phyloP scores from a whole-genome alignment of 1,140 invertebrate species.

The Caenorhabditis brenneri region DNA sequence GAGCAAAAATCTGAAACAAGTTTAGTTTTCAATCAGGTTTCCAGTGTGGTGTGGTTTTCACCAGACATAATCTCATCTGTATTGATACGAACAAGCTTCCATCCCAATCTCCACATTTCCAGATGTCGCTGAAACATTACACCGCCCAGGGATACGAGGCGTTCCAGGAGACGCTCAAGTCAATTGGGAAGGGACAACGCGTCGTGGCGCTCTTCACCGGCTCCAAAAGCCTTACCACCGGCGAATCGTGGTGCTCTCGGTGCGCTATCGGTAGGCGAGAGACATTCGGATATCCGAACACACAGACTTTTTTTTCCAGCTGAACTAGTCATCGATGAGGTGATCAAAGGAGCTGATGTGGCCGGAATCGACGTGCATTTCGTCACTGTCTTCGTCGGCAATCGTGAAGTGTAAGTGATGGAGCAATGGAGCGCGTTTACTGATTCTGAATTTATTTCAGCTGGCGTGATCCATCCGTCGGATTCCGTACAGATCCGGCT shows the following conservation, averaged over 20 bases:
- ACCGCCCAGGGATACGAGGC: constrained; percentile 14
- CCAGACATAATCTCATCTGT: too few relatives aligned
- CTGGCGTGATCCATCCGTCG: constrained; percentile 69
- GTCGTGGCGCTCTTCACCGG: constrained; percentile 72
- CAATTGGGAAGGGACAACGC: constrained; percentile 57
- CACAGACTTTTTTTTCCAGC: constrained; percentile 56
- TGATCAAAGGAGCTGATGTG: constrained; percentile 65
- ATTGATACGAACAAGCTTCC: too few relatives aligned
- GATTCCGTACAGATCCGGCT: constrained; percentile 70
- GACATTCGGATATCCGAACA: neutral
- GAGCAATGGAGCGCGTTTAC: too few relatives aligned
- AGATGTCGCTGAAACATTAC: neutral
- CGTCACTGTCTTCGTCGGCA: constrained; percentile 45
- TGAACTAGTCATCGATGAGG: constrained; percentile 71
- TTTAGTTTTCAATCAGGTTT: too few relatives aligned
- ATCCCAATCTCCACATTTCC: neutral
- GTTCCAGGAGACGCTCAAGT: neutral
- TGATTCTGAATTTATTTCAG: constrained; percentile 57
- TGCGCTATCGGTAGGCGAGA: constrained; percentile 69
- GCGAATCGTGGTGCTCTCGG: constrained; percentile 73
- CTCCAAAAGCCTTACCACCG: constrained; percentile 60
- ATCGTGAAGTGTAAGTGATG: constrained; percentile 70
- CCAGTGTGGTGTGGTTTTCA: too few relatives aligned
- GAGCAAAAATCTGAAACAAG: too few relatives aligned
- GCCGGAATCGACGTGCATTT: constrained; percentile 11